These are phyloP conservation scores for Pangasius krempfi DNA, from an alignment of 2,797 vertebrate species.

Conservation along the genomic window DNA sequence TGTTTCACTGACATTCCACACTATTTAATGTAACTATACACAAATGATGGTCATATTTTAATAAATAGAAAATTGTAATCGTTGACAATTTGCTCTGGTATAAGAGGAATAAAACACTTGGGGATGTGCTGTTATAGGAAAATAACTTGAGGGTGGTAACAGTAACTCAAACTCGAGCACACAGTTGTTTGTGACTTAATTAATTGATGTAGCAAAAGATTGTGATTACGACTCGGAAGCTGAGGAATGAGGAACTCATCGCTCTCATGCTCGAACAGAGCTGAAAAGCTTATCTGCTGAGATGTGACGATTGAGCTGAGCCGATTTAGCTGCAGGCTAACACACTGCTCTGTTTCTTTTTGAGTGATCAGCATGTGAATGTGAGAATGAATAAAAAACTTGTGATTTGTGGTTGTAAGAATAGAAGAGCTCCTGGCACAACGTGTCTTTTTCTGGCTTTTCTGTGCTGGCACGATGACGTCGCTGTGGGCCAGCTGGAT, in stretches of 20 bases:
- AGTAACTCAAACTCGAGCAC: neutral
- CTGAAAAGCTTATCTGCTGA: neutral
- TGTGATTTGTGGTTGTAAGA: constrained; percentile 40
- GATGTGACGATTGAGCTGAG: constrained; percentile 38
- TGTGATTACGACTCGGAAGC: neutral
- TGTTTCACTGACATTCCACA: neutral
- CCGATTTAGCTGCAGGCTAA: constrained; percentile 29
- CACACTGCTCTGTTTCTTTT: constrained; percentile 41
- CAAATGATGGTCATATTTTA: too few relatives aligned
- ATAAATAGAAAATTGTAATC: neutral
- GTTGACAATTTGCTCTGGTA: neutral
- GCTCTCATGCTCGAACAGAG: neutral
- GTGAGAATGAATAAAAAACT: constrained; percentile 15
- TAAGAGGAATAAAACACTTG: neutral
- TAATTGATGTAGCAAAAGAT: neutral
- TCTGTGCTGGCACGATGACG: constrained; percentile 52
- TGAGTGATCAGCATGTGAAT: constrained; percentile 43
- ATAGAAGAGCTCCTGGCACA: constrained; percentile 44
- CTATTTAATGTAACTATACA: neutral
- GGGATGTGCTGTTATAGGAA: neutral
- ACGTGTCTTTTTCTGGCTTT: constrained; percentile 32
- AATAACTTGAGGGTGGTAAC: neutral
- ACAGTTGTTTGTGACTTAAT: neutral
- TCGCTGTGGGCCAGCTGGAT: constrained; percentile 56
- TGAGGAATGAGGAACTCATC: neutral